Percentiles rank a stretch among this genome's conserved stretches.
phyloP scores from a whole-genome alignment of 1,140 invertebrate genomes.

The Philopotamus ludificatus region DNA sequence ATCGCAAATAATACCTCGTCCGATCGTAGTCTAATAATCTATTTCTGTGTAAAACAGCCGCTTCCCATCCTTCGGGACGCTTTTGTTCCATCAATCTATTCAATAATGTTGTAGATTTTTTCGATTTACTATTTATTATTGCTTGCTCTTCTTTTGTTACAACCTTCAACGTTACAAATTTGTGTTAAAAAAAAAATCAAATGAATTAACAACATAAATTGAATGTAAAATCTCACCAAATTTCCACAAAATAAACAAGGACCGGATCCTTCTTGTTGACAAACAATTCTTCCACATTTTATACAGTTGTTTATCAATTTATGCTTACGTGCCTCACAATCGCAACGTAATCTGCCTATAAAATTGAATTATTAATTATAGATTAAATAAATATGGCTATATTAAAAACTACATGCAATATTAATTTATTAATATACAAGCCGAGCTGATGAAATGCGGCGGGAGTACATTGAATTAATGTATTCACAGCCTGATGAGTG shows the following conservation, averaged over 20 bases:
- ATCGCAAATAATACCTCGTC: no score
- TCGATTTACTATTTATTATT: slow-evolving; percentile 65
- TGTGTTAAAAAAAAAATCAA: slow-evolving; percentile 15
- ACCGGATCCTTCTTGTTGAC: slow-evolving; percentile 93
- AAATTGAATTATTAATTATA: slow-evolving; percentile 17
- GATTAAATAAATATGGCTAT: no score
- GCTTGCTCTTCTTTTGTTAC: slow-evolving; percentile 73
- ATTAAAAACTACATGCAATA: no score
- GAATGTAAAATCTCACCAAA: no score
- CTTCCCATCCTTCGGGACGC: slow-evolving; percentile 58
- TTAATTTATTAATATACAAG: no score
- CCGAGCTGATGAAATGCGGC: no score
- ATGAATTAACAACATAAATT: no score
- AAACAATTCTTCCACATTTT: slow-evolving; percentile 92
- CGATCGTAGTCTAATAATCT: slow-evolving; percentile 84
- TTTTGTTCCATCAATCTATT: slow-evolving; percentile 68
- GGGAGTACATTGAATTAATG: no score
- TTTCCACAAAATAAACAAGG: slow-evolving; percentile 91
- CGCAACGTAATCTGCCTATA: slow-evolving; percentile 80
- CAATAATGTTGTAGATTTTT: slow-evolving; percentile 67
- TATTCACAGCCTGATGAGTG: no score
- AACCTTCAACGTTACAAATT: no score
- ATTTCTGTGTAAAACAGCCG: slow-evolving; percentile 78
- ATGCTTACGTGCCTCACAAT: slow-evolving; percentile 94
- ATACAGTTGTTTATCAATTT: slow-evolving; percentile 90